Percentiles rank a stretch among this genome's conserved stretches.
Evolutionary conservation across 2,888 invertebrate species (phyloP).

Genomic region (Apamea crenata): DNA sequence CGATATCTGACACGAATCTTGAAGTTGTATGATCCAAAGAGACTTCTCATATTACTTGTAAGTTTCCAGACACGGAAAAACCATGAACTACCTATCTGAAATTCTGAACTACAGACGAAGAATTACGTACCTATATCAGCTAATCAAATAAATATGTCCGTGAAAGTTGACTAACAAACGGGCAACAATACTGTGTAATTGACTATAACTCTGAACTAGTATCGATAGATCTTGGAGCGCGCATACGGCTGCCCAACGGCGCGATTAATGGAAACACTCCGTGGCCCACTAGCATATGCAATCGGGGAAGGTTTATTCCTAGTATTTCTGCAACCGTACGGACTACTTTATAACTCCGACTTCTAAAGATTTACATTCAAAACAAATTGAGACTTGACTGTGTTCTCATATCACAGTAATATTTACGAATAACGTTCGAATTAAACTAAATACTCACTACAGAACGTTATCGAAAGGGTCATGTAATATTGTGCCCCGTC

Average conservation of each 20-base stretch:
- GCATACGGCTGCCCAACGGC: slow-evolving; percentile 8
- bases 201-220: slow-evolving; percentile 46
- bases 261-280: slow-evolving; percentile 47
- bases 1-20: neutral
- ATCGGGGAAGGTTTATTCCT: slow-evolving; percentile 16
- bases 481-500: slow-evolving; percentile 12
- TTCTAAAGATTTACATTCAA: neutral
- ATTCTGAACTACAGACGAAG: neutral
- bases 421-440: neutral
- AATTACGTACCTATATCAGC: neutral
- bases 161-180: slow-evolving; percentile 21
- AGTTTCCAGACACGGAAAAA: neutral
- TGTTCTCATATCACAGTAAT: neutral
- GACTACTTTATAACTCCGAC: neutral
- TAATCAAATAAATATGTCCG: slow-evolving; percentile 16
- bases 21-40: neutral
- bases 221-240: slow-evolving; percentile 48
- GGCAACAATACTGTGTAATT: slow-evolving; percentile 32
- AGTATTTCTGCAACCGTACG: slow-evolving; percentile 15
- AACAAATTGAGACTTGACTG: neutral
- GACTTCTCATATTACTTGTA: neutral
- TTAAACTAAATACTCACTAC: neutral
- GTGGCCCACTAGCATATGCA: slow-evolving; percentile 40
- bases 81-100: neutral
- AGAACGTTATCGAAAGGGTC: slow-evolving; percentile 2